Evolutionary conservation across 2,888 invertebrate species (phyloP), one percentile per base, ranked within the genome.

Genomic region (Heliconius hortense): DNA sequence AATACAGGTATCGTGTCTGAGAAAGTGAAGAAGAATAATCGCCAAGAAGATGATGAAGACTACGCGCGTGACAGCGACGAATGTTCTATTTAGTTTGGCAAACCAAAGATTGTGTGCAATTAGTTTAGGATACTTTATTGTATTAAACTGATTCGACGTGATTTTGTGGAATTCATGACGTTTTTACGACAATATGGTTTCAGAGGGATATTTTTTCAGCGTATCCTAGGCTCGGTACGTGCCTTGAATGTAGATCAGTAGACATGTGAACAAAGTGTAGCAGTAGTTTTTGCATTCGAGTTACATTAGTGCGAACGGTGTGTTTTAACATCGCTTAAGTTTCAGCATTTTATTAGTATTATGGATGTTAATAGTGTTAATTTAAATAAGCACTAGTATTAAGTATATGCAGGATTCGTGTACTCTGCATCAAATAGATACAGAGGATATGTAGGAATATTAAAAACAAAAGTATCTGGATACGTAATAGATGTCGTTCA

Each of bases 51-150:
- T 7, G 94, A 94, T 77, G 94, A 94, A 1, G 94, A 94, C 80
- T 94, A 94, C 85, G 94, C 94, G 62, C 88, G 94, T 24, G 95
- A 95, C 83, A 95, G 95, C 83, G 95, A 95, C 85, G 95, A 95
- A 85, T 95, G 95, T 86, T 95, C 95, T 87, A 95, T 95, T 90
- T 95, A 92, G 89, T 69, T 53, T 31, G 28, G 48, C 53, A 53
- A 71, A 71, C 71, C 71, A 71, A 71, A 71, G 71, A 71, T 60
- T 71, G 35, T 60, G 60, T 71, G 39, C 59, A 71, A 71, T 60
- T 71, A 69, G 68, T n/a, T 31, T 69, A 69, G 53, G 31, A 31
- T 31, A 85, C 73, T 79, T 74, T 80, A 77, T 79, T 78, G 73
- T 72, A 79, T n/a, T 31, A 28, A 53, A 69, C 21, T 21, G 53